These are phyloP conservation scores for Aspidoscelis tigris DNA, from an alignment of 2,113 vertebrate genomes.

Conservation along the genomic window DNA sequence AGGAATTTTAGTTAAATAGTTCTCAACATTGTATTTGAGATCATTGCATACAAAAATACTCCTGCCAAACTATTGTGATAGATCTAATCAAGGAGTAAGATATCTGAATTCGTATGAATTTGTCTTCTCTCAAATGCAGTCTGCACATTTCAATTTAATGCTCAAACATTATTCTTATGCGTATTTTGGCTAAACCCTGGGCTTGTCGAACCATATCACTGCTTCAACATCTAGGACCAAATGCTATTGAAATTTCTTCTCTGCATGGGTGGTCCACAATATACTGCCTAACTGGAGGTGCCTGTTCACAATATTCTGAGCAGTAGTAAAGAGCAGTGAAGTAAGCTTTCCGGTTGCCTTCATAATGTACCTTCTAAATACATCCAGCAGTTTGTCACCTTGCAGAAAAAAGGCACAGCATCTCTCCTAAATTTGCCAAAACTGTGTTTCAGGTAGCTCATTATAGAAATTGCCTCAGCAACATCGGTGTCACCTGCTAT, in stretches of 20 bases:
- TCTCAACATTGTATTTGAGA: background rate
- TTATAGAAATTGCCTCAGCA: background rate
- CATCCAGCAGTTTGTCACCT: background rate
- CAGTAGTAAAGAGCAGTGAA: background rate
- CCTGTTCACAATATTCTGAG: conserved; percentile 15
- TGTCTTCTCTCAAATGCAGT: background rate
- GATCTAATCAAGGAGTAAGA: background rate
- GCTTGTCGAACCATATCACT: background rate
- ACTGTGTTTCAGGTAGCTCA: conserved; percentile 2
- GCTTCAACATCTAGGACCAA: background rate
- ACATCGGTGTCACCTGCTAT: background rate
- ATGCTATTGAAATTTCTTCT: background rate
- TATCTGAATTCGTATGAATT: background rate
- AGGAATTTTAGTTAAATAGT: no score
- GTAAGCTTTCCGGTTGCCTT: conserved; percentile 33
- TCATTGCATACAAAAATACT: background rate
- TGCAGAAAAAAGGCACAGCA: accelerated
- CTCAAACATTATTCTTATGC: background rate
- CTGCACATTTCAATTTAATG: background rate
- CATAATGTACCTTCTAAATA: background rate
- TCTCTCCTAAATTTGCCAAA: background rate
- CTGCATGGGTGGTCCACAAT: conserved; percentile 33
- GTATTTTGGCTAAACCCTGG: background rate
- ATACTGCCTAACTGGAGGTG: conserved; percentile 16
- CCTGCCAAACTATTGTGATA: background rate